Evolutionary conservation across 2,113 vertebrate species (phyloP).

Genomic region (Dromaius novaehollandiae): DNA sequence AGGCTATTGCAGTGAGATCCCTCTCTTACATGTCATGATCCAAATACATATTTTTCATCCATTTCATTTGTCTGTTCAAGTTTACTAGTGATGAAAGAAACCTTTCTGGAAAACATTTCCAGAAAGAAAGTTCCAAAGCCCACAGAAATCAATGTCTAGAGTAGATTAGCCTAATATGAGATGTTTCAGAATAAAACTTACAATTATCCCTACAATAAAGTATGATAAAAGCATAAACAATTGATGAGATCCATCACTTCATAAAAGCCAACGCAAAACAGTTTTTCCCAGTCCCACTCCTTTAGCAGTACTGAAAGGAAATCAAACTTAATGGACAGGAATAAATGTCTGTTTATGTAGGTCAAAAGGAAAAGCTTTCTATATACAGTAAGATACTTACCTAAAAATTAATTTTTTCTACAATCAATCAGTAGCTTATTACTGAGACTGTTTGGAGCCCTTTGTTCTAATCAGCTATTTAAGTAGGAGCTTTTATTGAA

Average conservation of each 20-base stretch:
- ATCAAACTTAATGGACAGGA: not conserved
- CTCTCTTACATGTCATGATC: not conserved
- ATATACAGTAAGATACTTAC: not conserved
- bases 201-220: not conserved
- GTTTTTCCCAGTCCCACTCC: not conserved
- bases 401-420: not conserved
- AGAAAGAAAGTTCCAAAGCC: not conserved
- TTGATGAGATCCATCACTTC: not conserved
- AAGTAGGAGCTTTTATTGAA: not conserved
- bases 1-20: not conserved
- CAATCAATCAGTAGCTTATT: not conserved
- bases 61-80: constrained; percentile 52
- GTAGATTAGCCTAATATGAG: not conserved
- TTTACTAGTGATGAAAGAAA: constrained; percentile 41
- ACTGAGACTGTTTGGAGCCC: not conserved
- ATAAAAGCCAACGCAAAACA: not conserved
- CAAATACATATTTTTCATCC: constrained; percentile 31
- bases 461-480: not conserved
- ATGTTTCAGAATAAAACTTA: not conserved
- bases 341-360: not conserved
- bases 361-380: not conserved
- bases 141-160: constrained; percentile 17
- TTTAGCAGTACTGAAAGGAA: not conserved
- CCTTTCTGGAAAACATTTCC: constrained; percentile 19
- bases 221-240: not conserved